Base-by-base conservation (phyloP, 2,113 vertebrate genomes). In the Saimiri boliviensis region DNA sequence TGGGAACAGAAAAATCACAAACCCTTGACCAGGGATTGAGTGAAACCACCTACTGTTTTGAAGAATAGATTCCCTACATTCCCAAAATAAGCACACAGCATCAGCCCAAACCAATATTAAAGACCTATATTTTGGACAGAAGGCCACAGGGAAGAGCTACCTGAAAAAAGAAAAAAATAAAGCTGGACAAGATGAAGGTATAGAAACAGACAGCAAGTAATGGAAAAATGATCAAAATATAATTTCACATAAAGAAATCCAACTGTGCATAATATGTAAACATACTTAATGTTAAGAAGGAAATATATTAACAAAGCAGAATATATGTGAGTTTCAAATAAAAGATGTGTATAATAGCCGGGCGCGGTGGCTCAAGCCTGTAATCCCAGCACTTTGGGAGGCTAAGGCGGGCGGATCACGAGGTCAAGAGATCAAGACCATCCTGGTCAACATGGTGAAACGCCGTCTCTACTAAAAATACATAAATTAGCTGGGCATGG, bases 31-130 rank as follows among this genome's bases (percentile, higher is more conserved):
- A 92, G 30, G 58, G 52, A 87, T 32, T 74, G 42, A 94, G 25
- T 60, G 47, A 84, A 79, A 47, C 14, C 60, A 66, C 93, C 86
- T 86, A 52, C 82, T 74, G 49, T 60, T 97, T 76, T 45, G 47
- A 94, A 95, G 45, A 95, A 97, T 81, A 92, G 20, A 73, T 71
- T 81, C 84, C 71, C 71, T 77, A 49, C 23, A 58, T 85, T 35
- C 45, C 27, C 66, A 63, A 95, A 95, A 91, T 94, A 88, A 91
- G 60, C 17, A 74, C 54, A 25, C 11, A 84, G 35, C 73, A 42
- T 91, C 77, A 91, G 27, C 10, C 23, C 45, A 86, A 93, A 66
- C 23, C 52, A 88, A 86, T 52, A 95, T 87, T 81, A 91, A 94
- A 95, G n/a, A 91, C 14, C 37, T 88, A n/a, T 84, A 52, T 94